Base-by-base conservation (phyloP, 2,797 vertebrate genomes). In the Sciurus carolinensis region DNA sequence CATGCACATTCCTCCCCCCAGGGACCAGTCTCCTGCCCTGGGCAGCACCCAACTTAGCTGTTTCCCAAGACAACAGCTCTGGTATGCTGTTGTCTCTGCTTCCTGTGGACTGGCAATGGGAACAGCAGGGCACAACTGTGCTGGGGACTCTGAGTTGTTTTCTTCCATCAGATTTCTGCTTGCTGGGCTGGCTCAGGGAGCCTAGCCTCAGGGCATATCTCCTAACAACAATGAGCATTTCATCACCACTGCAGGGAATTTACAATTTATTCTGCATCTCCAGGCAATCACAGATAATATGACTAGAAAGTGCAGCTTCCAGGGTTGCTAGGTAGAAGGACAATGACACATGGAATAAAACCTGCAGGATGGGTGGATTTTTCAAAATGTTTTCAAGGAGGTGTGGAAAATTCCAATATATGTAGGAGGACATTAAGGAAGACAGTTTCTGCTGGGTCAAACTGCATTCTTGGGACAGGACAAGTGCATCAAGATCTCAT, bases 111-210 rank as follows among this genome's bases (percentile, higher is more conserved):
- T 30, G 59, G 90, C 92, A 94, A 81, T n/a, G 85, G 39, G 79
- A 91, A 88, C 91, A 96, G 90, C 92, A 75, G 57, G 90, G 67
- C 18, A 83, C 59, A 93, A 57, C 64, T n/a, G 42, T 73, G 50
- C 79, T 95, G 83, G 91, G 90, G 76, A 98, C 87, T 93, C 5
- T 0, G 18, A 91, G 72, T 79, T 96, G 83, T 97, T 97, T 97
- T 93, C 73, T 96, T 96, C 95, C 5, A 3, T 85, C 64, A 88
- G 69, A 95, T 84, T 87, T 90, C 81, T 97, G 85, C 84, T 94
- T 92, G 87, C 90, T 95, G 77, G 76, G 96, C 69, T 93, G 75
- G 64, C 72, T 97, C 96, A 95, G 97, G 90, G 96, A 97, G 93
- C 42, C 73, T 79, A 91, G 77, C 82, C 87, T 66, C 89, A 72